phyloP scores from a whole-genome alignment of 1,140 invertebrate genomes.

The Metopolophium dirhodum region DNA sequence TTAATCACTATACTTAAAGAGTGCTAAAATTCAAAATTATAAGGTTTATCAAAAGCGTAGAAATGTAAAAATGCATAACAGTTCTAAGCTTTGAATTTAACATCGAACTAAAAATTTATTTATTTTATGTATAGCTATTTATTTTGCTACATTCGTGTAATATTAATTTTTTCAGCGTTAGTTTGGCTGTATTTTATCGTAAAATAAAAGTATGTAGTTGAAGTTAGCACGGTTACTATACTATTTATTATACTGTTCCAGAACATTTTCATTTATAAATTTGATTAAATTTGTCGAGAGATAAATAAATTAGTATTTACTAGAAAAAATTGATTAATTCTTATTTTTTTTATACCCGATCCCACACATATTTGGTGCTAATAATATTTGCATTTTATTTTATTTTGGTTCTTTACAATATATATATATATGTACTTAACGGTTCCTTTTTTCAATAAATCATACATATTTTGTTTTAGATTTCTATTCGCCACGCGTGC shows the following conservation, averaged over 20 bases:
- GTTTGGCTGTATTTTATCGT: neutral
- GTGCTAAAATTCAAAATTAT: neutral
- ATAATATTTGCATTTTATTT: neutral
- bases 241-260: neutral
- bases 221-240: neutral
- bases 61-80: neutral
- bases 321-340: neutral
- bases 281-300: neutral
- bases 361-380: neutral
- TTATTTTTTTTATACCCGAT: neutral
- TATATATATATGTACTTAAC: neutral
- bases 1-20: neutral
- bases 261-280: neutral
- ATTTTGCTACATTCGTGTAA: neutral
- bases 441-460: constrained; percentile 11
- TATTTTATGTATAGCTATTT: neutral
- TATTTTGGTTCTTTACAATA: neutral
- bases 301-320: neutral
- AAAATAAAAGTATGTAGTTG: neutral
- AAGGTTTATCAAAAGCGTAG: neutral
- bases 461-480: neutral
- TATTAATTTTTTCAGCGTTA: neutral
- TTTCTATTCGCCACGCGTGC: neutral
- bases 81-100: neutral
- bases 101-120: neutral